Percentiles rank a stretch among this genome's conserved stretches.
Conservation (phyloP, 2,888 invertebrate genomes). For the Cosmia pyralina region DNA sequence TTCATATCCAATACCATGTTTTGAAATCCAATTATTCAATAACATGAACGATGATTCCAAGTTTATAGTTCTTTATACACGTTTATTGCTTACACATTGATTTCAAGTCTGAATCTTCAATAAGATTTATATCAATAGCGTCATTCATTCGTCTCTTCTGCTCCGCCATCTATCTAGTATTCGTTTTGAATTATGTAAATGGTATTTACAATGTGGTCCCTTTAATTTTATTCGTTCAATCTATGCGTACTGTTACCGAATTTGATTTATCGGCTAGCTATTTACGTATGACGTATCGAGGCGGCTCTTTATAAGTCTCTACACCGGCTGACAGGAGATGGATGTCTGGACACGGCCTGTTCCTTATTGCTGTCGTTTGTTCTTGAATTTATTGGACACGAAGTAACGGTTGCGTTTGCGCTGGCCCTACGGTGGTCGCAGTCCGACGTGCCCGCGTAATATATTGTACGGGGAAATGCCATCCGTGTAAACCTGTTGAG, state of each 20-base stretch:
- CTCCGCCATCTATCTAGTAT: slow-evolving; percentile 70
- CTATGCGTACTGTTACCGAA: slow-evolving; percentile 75
- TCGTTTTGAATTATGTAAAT: slow-evolving; percentile 80
- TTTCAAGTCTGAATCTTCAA: slow-evolving; percentile 68
- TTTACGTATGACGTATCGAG: slow-evolving; percentile 76
- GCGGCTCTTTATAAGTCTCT: slow-evolving; percentile 75
- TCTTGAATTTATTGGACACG: slow-evolving; percentile 88
- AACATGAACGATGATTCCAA: slow-evolving; percentile 63
- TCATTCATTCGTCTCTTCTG: slow-evolving; percentile 76
- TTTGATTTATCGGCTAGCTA: slow-evolving; percentile 81
- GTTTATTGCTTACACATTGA: slow-evolving; percentile 73
- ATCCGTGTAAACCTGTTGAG: slow-evolving; percentile 80
- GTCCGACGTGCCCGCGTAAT: slow-evolving; percentile 72
- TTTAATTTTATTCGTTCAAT: slow-evolving; percentile 76
- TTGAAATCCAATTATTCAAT: slow-evolving; percentile 70
- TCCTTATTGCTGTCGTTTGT: slow-evolving; percentile 87
- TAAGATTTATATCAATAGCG: slow-evolving; percentile 76
- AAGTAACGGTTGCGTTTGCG: slow-evolving; percentile 82
- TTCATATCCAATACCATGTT: slow-evolving; percentile 61
- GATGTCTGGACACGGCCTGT: slow-evolving; percentile 80
- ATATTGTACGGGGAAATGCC: slow-evolving; percentile 78
- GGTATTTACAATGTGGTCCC: slow-evolving; percentile 75
- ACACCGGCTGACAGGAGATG: slow-evolving; percentile 82
- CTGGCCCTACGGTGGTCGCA: slow-evolving; percentile 75
- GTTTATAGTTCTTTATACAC: slow-evolving; percentile 71